These are phyloP conservation scores for Heliconius erato DNA, from an alignment of 2,888 invertebrate species.

Conservation along the genomic window DNA sequence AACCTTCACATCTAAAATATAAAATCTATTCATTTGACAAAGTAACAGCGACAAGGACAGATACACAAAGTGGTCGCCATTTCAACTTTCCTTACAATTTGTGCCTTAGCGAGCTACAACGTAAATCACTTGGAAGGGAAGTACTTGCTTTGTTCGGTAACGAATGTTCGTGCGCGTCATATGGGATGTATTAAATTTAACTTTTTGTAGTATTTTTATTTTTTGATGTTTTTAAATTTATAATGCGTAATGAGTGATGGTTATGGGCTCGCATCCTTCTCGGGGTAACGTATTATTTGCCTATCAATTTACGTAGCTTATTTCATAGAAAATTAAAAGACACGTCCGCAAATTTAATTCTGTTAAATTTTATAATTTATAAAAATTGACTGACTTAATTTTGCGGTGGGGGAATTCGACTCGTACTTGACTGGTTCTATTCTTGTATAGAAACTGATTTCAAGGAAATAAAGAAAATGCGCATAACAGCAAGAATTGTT, in stretches of 20 bases:
- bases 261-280: too few relatives aligned
- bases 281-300: too few relatives aligned
- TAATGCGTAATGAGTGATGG: too few relatives aligned
- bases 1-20: constrained; percentile 3
- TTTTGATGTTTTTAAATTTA: background rate
- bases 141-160: constrained; percentile 44
- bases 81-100: constrained; percentile 42
- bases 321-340: too few relatives aligned
- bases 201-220: background rate
- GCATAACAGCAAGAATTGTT: background rate
- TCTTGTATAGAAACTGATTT: background rate
- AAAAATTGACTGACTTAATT: too few relatives aligned
- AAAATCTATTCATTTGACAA: constrained; percentile 28
- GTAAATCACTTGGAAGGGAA: constrained; percentile 46
- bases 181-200: constrained; percentile 10
- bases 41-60: constrained; percentile 32
- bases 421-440: background rate
- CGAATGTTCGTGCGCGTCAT: constrained; percentile 38
- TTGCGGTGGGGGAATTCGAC: too few relatives aligned
- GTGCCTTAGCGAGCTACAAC: constrained; percentile 40
- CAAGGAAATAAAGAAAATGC: background rate
- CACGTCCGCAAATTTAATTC: too few relatives aligned
- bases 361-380: too few relatives aligned
- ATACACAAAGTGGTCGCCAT: constrained; percentile 28
- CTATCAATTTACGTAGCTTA: too few relatives aligned